These are phyloP conservation scores for Limnephilus lunatus DNA, from an alignment of 2,888 invertebrate species.

Conservation along the genomic window DNA sequence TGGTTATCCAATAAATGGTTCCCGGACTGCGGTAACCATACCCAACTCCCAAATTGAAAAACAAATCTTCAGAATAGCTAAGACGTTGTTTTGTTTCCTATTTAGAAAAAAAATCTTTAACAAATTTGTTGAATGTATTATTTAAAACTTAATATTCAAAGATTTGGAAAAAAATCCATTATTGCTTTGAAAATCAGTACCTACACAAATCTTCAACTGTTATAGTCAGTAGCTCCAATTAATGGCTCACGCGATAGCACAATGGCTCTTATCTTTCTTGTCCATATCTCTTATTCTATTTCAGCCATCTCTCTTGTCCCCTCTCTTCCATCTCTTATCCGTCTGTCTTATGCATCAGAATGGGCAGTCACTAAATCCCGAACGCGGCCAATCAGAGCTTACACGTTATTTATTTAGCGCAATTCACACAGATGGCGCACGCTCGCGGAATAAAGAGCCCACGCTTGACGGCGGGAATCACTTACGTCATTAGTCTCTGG, in stretches of 20 bases:
- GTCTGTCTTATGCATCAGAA: slow-evolving; percentile 23
- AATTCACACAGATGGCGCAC: slow-evolving; percentile 15
- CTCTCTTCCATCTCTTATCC: not conserved
- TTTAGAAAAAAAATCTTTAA: no score
- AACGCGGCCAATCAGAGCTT: slow-evolving; percentile 32
- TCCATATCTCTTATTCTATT: no score
- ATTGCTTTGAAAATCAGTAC: not conserved
- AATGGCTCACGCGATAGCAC: not conserved
- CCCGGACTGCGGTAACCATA: no score
- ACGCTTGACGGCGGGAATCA: slow-evolving; percentile 30
- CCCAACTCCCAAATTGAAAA: no score
- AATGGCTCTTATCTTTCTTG: not conserved
- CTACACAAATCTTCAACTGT: not conserved
- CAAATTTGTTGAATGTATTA: no score
- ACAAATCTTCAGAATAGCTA: no score
- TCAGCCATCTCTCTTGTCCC: no score
- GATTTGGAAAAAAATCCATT: no score
- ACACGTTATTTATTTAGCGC: not conserved
- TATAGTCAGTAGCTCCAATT: not conserved
- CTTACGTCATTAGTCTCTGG: slow-evolving; percentile 45
- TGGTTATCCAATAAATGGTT: no score
- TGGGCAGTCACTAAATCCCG: slow-evolving; percentile 4
- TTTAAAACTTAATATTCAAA: no score
- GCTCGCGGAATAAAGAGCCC: not conserved
- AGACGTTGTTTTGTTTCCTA: no score